A percentile compares a stretch with the other conserved stretches of the same genome.
phyloP scores from a whole-genome alignment of 1,140 invertebrate species.

The Euborellia annulipes region DNA sequence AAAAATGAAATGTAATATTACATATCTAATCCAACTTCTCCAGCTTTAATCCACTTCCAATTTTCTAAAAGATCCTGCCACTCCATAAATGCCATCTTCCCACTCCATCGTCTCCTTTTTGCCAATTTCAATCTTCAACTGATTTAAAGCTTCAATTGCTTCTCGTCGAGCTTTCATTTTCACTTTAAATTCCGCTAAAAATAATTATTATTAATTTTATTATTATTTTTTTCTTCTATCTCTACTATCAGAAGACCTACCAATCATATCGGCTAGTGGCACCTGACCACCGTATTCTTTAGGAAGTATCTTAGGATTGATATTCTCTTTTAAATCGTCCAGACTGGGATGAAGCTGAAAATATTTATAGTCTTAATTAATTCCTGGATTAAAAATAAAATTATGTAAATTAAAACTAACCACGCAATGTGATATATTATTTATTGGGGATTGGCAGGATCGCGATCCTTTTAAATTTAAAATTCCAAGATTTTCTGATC shows the following conservation, averaged over 20 bases:
- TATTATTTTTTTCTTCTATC: not conserved
- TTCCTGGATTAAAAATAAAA: too few relatives aligned
- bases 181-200: constrained; percentile 26
- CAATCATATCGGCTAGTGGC: constrained; percentile 61
- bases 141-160: constrained; percentile 23
- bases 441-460: too few relatives aligned
- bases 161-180: constrained; percentile 20
- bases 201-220: not conserved
- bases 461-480: too few relatives aligned
- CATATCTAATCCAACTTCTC: too few relatives aligned
- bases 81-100: constrained; percentile 18
- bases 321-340: constrained; percentile 46
- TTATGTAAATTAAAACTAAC: too few relatives aligned
- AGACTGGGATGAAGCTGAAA: constrained; percentile 52
- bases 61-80: constrained; percentile 21
- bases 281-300: constrained; percentile 71
- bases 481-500: too few relatives aligned
- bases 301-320: constrained; percentile 59
- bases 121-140: constrained; percentile 25
- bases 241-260: constrained; percentile 11
- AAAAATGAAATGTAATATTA: too few relatives aligned
- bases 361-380: not conserved
- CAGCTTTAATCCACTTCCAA: constrained; percentile 22
- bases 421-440: too few relatives aligned
- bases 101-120: constrained; percentile 18